A percentile compares a stretch with the other conserved stretches of the same genome.
Conservation (phyloP, 2,113 vertebrate species). For the Marmota monax region DNA sequence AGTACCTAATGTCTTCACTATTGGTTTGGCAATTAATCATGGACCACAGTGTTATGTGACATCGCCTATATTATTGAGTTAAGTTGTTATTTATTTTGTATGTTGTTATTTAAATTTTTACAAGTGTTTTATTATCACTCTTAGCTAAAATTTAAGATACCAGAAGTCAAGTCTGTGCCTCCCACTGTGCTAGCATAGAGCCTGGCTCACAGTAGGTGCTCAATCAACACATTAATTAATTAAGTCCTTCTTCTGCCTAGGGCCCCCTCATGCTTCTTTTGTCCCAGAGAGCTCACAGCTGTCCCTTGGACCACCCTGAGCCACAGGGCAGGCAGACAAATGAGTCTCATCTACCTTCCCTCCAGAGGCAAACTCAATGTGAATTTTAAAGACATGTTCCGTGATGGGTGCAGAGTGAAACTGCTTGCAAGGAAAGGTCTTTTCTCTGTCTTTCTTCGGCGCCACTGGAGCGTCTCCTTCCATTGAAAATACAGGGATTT, state of each 20-base stretch:
- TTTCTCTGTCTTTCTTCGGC: background rate
- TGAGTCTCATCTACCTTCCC: background rate
- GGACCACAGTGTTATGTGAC: background rate
- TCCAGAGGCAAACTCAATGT: slow-evolving; percentile 15
- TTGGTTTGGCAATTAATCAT: slow-evolving; percentile 64
- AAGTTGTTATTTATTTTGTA: slow-evolving; percentile 1
- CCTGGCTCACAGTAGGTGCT: background rate
- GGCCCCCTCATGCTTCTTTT: background rate
- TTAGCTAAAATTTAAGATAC: slow-evolving; percentile 24
- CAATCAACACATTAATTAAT: slow-evolving; percentile 39
- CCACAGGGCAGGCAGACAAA: slow-evolving; percentile 35
- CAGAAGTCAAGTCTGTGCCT: background rate
- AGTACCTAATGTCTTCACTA: background rate
- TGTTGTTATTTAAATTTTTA: background rate
- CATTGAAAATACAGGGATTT: slow-evolving; percentile 64
- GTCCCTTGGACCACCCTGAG: slow-evolving; percentile 43
- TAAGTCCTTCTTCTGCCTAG: slow-evolving; percentile 20
- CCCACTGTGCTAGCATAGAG: background rate
- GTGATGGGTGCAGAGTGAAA: background rate
- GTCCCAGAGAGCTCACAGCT: slow-evolving; percentile 8
- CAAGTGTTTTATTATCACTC: background rate
- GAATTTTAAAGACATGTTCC: slow-evolving; percentile 58
- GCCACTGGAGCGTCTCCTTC: slow-evolving; percentile 47
- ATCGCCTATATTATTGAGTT: slow-evolving; percentile 3
- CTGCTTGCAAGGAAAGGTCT: background rate